phyloP scores from a whole-genome alignment of 1,140 invertebrate genomes.

The Rhizoglyphus robini region DNA sequence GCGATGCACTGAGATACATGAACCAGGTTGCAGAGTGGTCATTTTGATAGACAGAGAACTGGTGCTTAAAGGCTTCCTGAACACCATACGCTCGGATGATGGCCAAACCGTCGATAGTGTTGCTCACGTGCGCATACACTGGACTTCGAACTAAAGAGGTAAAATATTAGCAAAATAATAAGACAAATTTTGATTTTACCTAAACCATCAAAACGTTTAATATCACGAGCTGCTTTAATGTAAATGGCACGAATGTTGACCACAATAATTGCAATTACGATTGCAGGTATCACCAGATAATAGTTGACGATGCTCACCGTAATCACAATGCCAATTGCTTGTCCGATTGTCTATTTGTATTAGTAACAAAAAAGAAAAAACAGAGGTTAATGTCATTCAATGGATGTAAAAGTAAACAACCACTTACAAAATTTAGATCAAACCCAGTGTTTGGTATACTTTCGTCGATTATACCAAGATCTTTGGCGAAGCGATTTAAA shows the following conservation, averaged over 20 bases:
- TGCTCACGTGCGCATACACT: slow-evolving; percentile 40
- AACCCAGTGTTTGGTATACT: slow-evolving; percentile 56
- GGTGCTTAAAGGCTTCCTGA: slow-evolving; percentile 49
- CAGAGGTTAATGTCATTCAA: too few species aligned
- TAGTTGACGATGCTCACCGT: slow-evolving; percentile 11
- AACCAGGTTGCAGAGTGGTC: slow-evolving; percentile 20
- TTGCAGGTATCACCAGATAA: slow-evolving; percentile 50
- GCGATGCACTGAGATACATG: neutral
- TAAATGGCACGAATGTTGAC: slow-evolving; percentile 51
- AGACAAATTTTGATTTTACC: too few species aligned
- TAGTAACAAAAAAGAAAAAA: too few species aligned
- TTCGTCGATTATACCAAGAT: too few species aligned
- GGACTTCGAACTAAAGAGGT: too few species aligned
- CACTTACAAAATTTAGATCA: slow-evolving; percentile 46
- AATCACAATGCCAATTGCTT: slow-evolving; percentile 15
- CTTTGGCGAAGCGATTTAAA: slow-evolving; percentile 28
- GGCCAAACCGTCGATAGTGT: slow-evolving; percentile 36
- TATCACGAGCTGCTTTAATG: slow-evolving; percentile 59
- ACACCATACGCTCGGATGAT: slow-evolving; percentile 37
- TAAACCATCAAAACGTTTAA: slow-evolving; percentile 77
- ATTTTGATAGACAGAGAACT: slow-evolving; percentile 34
- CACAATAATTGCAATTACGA: slow-evolving; percentile 46
- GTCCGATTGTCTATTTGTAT: slow-evolving; percentile 47
- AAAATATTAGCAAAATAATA: too few species aligned
- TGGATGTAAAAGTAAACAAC: too few species aligned